phyloP scores from a whole-genome alignment of 2,888 invertebrate genomes.

The Latheticus oryzae region DNA sequence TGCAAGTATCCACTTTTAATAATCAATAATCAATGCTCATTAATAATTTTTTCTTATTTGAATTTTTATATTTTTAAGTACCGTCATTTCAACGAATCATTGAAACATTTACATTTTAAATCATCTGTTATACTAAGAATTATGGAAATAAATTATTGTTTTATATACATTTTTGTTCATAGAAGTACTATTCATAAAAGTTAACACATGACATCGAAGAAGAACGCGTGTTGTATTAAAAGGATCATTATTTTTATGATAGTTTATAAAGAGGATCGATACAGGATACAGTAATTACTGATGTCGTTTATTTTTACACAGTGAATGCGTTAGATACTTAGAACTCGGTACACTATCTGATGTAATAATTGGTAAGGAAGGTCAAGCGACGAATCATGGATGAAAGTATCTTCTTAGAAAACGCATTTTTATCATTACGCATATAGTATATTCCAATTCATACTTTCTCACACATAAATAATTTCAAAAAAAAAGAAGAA shows the following conservation, averaged over 20 bases:
- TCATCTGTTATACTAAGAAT: slow-evolving; percentile 7
- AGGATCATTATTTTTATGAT: slow-evolving; percentile 28
- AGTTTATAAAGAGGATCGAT: slow-evolving; percentile 23
- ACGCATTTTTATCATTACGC: too few relatives aligned
- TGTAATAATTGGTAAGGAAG: slow-evolving; percentile 24
- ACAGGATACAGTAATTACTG: slow-evolving; percentile 33
- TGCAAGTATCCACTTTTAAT: slow-evolving; percentile 34
- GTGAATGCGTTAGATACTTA: slow-evolving; percentile 32
- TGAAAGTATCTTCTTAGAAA: too few relatives aligned
- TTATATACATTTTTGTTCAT: slow-evolving; percentile 38
- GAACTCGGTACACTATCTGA: slow-evolving; percentile 19
- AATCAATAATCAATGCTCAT: slow-evolving; percentile 38
- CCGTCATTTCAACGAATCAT: slow-evolving; percentile 21
- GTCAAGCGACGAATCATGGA: slow-evolving; percentile 12
- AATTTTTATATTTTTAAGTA: slow-evolving; percentile 13
- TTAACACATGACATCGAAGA: slow-evolving; percentile 14
- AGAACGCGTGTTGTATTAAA: slow-evolving; percentile 25
- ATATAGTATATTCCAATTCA: too few relatives aligned
- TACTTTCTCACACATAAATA: neutral
- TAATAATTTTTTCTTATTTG: slow-evolving; percentile 36
- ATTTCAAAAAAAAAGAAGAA: too few relatives aligned
- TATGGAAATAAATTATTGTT: slow-evolving; percentile 24
- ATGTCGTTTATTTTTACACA: slow-evolving; percentile 30
- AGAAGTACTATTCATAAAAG: slow-evolving; percentile 39
- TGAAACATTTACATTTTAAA: slow-evolving; percentile 32